Conservation (phyloP, 2,888 invertebrate genomes). For the Aleiodes leptofemur region DNA sequence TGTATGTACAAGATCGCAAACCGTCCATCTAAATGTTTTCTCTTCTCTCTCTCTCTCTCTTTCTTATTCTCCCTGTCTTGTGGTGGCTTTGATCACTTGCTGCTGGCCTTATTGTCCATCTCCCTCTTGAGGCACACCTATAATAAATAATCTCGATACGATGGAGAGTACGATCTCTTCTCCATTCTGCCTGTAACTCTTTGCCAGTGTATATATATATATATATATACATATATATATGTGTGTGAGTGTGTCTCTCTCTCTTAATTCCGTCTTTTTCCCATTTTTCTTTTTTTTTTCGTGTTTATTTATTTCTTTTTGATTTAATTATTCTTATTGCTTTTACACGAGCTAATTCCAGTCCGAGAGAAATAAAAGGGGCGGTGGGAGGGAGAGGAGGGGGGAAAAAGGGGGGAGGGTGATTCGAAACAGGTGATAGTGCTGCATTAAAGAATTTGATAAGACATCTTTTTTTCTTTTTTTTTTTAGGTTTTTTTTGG, state of each 20-base stretch:
- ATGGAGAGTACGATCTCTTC: constrained; percentile 39
- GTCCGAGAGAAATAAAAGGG: neutral
- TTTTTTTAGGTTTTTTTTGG: neutral
- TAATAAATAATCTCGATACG: constrained; percentile 52
- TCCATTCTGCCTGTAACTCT: constrained; percentile 27
- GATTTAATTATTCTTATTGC: neutral
- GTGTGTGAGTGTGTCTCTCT: constrained; percentile 4
- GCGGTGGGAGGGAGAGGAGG: too few species aligned
- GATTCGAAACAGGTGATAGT: constrained; percentile 17
- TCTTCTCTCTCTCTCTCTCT: constrained; percentile 2
- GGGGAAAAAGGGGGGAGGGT: neutral
- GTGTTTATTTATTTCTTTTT: neutral
- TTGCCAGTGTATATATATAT: too few species aligned
- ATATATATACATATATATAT: neutral
- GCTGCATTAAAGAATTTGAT: neutral
- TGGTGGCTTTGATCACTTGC: constrained; percentile 31
- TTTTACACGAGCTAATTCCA: constrained; percentile 4
- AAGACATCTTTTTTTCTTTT: neutral
- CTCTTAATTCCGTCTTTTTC: neutral
- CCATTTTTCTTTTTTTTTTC: constrained; percentile 8
- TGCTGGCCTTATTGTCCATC: constrained; percentile 44
- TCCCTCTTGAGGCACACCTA: constrained; percentile 43
- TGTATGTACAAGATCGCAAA: constrained; percentile 27
- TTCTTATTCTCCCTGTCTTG: constrained; percentile 10
- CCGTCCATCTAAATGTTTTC: constrained; percentile 27